Conservation (phyloP, 2,888 invertebrate species). For the Phlogophora meticulosa region DNA sequence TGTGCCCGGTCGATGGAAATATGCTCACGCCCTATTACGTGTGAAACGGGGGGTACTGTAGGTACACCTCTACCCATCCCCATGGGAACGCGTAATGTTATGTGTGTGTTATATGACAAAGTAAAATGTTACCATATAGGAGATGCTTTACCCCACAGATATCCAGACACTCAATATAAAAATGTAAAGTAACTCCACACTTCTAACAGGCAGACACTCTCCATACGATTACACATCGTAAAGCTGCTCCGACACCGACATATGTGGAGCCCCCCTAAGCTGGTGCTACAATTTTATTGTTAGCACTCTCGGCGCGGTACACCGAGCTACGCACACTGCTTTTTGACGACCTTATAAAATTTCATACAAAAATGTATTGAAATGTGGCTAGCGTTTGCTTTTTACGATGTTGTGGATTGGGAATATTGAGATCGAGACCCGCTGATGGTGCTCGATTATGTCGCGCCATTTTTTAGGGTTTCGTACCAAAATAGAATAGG, state of each 20-base stretch:
- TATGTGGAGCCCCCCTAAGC: constrained; percentile 47
- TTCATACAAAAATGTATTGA: constrained; percentile 50
- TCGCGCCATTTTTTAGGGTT: background rate
- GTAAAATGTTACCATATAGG: too few species aligned
- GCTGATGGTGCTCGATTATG: background rate
- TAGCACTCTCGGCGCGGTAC: constrained; percentile 34
- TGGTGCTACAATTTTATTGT: constrained; percentile 56
- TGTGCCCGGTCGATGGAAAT: too few species aligned
- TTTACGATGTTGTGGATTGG: constrained; percentile 42
- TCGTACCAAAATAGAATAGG: too few species aligned
- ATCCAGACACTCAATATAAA: constrained; percentile 33
- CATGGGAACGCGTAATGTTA: too few species aligned
- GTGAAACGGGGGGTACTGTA: too few species aligned
- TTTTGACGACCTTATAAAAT: constrained; percentile 62
- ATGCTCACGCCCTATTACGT: too few species aligned
- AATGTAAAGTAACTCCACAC: constrained; percentile 49
- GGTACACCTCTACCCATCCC: too few species aligned
- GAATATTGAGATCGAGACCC: background rate
- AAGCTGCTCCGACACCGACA: constrained; percentile 39
- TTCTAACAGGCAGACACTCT: constrained; percentile 39
- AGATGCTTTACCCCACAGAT: background rate
- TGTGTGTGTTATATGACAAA: too few species aligned
- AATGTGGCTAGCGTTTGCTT: constrained; percentile 25
- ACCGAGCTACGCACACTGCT: constrained; percentile 36
- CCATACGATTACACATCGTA: constrained; percentile 51